These are phyloP conservation scores for Hyperopisus bebe DNA, from an alignment of 2,113 vertebrate genomes.

Conservation along the genomic window DNA sequence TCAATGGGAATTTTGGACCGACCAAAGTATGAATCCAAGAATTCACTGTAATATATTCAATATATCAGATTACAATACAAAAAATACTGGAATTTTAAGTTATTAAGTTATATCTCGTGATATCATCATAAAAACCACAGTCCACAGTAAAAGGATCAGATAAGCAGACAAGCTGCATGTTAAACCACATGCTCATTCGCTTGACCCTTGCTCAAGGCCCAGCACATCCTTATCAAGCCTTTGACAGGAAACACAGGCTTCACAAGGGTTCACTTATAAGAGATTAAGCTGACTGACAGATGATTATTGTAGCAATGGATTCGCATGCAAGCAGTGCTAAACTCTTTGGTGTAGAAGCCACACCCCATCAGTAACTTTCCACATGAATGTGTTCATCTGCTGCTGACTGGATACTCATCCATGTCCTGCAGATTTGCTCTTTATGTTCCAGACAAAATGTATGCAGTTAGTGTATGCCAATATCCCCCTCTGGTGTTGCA, in stretches of 20 bases:
- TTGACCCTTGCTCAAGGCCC: not conserved
- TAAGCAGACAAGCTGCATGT: not conserved
- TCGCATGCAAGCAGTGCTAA: not conserved
- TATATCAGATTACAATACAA: not conserved
- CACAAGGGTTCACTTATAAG: not conserved
- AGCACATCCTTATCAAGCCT: not conserved
- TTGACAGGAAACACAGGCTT: not conserved
- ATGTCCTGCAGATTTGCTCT: not conserved
- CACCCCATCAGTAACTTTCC: not conserved
- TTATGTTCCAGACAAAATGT: not conserved
- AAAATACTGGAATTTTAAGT: not conserved
- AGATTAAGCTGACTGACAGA: not conserved
- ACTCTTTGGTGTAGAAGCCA: not conserved
- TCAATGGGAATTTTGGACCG: not conserved
- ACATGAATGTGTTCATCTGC: not conserved
- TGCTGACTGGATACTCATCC: not conserved
- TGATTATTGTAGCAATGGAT: not conserved
- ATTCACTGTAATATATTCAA: not conserved
- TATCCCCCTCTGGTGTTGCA: not conserved
- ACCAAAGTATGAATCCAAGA: not conserved
- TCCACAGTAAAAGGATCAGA: not conserved
- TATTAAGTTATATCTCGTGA: not conserved
- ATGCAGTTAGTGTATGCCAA: not conserved
- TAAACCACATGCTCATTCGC: not conserved
- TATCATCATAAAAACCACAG: not conserved